These are phyloP conservation scores for Drosophila virilis DNA, from an alignment of 1,140 invertebrate genomes.

Conservation along the genomic window DNA sequence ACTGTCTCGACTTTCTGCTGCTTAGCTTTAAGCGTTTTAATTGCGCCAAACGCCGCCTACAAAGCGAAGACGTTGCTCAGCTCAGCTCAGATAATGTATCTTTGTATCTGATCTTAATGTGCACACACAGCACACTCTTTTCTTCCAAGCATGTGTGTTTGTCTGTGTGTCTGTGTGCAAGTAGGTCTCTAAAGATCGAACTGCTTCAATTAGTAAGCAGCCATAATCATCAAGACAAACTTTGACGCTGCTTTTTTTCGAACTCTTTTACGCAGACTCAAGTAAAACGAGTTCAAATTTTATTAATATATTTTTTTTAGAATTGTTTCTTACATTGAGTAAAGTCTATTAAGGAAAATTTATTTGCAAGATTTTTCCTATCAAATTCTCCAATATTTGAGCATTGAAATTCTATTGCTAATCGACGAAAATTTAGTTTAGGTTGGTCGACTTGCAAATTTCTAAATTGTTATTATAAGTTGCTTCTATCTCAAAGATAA, in stretches of 20 bases:
- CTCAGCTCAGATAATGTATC: constrained; percentile 70
- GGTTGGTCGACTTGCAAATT: too few relatives aligned
- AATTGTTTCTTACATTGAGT: too few relatives aligned
- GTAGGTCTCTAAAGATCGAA: constrained; percentile 28
- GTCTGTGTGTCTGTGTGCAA: neutral
- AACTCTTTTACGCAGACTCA: too few relatives aligned
- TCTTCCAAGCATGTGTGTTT: neutral
- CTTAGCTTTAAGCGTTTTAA: constrained; percentile 59
- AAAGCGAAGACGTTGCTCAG: constrained; percentile 53
- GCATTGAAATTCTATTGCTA: too few relatives aligned
- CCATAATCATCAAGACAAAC: constrained; percentile 20
- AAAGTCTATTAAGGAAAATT: too few relatives aligned
- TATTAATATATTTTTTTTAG: neutral
- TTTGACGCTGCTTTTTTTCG: neutral
- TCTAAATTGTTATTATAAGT: too few relatives aligned
- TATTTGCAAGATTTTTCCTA: too few relatives aligned
- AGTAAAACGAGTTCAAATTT: neutral
- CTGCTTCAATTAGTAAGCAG: constrained; percentile 48
- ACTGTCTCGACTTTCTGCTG: constrained; percentile 26
- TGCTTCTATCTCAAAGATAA: too few relatives aligned
- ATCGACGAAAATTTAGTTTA: too few relatives aligned
- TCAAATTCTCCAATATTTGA: too few relatives aligned
- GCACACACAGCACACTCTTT: constrained; percentile 27
- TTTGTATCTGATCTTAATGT: constrained; percentile 82
- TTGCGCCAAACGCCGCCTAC: constrained; percentile 63